These are phyloP conservation scores for Trypoxylon attenuatum DNA, from an alignment of 2,888 invertebrate genomes.

Conservation along the genomic window DNA sequence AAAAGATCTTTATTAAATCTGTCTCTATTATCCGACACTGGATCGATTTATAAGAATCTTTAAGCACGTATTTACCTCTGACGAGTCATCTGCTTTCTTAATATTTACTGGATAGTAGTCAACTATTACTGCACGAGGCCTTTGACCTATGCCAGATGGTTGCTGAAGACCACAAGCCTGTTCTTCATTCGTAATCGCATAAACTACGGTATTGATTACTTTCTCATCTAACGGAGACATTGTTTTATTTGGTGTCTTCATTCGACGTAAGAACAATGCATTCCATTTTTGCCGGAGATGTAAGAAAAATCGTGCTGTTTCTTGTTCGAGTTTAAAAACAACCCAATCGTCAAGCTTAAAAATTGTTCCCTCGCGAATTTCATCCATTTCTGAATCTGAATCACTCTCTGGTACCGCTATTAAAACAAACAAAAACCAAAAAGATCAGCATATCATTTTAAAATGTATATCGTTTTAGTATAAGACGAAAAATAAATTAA, in stretches of 20 bases:
- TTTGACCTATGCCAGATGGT: constrained; percentile 85
- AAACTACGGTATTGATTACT: constrained; percentile 81
- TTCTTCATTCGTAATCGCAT: constrained; percentile 84
- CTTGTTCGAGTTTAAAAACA: constrained; percentile 81
- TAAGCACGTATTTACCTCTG: constrained; percentile 61
- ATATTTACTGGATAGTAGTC: constrained; percentile 76
- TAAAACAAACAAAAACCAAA: too few relatives aligned
- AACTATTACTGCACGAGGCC: constrained; percentile 82
- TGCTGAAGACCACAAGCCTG: constrained; percentile 81
- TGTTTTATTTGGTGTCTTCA: constrained; percentile 78
- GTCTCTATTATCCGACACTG: too few relatives aligned
- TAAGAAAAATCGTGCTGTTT: constrained; percentile 80
- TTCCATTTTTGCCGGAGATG: constrained; percentile 85
- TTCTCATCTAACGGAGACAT: constrained; percentile 81
- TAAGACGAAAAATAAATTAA: background rate
- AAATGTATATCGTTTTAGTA: too few relatives aligned
- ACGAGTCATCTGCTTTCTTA: constrained; percentile 63
- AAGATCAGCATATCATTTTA: too few relatives aligned
- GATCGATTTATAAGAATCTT: too few relatives aligned
- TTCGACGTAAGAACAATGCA: constrained; percentile 80
- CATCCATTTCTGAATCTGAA: constrained; percentile 77
- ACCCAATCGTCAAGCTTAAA: constrained; percentile 86
- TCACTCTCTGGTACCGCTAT: constrained; percentile 69
- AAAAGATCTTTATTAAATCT: too few relatives aligned
- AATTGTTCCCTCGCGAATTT: constrained; percentile 74